phyloP scores from a whole-genome alignment of 2,888 invertebrate species.

The Pardosa pseudoannulata region DNA sequence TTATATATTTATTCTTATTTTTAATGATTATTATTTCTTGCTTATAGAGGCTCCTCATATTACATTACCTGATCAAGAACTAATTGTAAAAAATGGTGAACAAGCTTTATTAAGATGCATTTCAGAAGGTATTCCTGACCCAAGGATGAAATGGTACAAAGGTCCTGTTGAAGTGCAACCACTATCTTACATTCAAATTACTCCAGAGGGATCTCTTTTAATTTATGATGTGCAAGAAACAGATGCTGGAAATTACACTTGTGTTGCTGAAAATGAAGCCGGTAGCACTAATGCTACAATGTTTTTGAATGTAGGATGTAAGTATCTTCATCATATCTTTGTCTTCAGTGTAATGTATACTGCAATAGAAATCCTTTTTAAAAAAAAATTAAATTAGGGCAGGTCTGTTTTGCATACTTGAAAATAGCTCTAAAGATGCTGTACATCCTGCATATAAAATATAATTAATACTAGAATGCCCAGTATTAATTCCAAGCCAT shows the following conservation, averaged over 20 bases:
- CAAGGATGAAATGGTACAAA: constrained; percentile 75
- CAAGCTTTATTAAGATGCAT: constrained; percentile 74
- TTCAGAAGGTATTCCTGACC: constrained; percentile 76
- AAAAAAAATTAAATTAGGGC: no score
- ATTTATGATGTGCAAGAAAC: constrained; percentile 77
- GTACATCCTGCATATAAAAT: no score
- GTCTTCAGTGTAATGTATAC: no score
- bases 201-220: constrained; percentile 75
- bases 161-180: constrained; percentile 58
- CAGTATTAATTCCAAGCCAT: no score
- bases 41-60: constrained; percentile 63
- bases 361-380: no score
- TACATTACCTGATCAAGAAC: constrained; percentile 40
- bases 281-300: constrained; percentile 81
- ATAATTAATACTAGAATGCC: no score
- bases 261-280: constrained; percentile 82
- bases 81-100: constrained; percentile 67
- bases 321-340: no score
- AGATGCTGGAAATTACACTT: constrained; percentile 81
- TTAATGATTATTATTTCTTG: neutral
- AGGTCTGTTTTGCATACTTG: no score
- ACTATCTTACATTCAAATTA: constrained; percentile 57
- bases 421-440: no score
- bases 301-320: constrained; percentile 80
- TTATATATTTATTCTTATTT: no score